A percentile compares a stretch with the other conserved stretches of the same genome.
Conservation (phyloP, 2,113 vertebrate species). For the Hypanus sabinus region DNA sequence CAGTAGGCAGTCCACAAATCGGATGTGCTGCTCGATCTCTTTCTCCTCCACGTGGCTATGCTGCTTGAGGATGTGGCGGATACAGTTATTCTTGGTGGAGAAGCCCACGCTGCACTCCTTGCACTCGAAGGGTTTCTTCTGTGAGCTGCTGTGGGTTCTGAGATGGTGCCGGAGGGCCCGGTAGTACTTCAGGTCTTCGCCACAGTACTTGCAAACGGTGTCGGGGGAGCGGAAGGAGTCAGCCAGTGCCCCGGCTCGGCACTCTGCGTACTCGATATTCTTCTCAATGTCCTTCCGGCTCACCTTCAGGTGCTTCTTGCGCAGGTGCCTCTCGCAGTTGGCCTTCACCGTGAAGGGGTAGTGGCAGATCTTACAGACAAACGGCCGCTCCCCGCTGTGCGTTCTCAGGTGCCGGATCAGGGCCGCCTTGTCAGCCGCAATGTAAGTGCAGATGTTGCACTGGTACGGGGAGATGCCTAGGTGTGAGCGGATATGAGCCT, state of each 20-base stretch:
- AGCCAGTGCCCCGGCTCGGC: conserved; percentile 61
- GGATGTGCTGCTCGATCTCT: conserved; percentile 83
- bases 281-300: conserved; percentile 93
- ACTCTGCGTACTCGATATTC: conserved; percentile 87
- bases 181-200: conserved; percentile 81
- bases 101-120: conserved; percentile 82
- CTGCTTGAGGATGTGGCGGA: conserved; percentile 91
- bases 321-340: conserved; percentile 92
- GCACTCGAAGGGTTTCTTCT: conserved; percentile 87
- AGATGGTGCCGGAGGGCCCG: conserved; percentile 88
- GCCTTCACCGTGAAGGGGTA: conserved; percentile 97
- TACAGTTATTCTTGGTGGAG: conserved; percentile 84
- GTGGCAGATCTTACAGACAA: conserved; percentile 93
- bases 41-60: conserved; percentile 83
- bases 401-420: conserved; percentile 91
- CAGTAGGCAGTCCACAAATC: conserved; percentile 55
- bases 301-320: conserved; percentile 91
- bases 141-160: conserved; percentile 81
- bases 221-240: conserved; percentile 65
- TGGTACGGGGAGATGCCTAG: conserved; percentile 86
- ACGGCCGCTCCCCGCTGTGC: conserved; percentile 90
- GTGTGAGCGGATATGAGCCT: conserved; percentile 88
- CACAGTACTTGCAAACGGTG: conserved; percentile 79
- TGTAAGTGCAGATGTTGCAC: conserved; percentile 93
- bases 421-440: conserved; percentile 88